Base-by-base conservation (phyloP, 2,113 vertebrate genomes). In the Baryphthengus martii region DNA sequence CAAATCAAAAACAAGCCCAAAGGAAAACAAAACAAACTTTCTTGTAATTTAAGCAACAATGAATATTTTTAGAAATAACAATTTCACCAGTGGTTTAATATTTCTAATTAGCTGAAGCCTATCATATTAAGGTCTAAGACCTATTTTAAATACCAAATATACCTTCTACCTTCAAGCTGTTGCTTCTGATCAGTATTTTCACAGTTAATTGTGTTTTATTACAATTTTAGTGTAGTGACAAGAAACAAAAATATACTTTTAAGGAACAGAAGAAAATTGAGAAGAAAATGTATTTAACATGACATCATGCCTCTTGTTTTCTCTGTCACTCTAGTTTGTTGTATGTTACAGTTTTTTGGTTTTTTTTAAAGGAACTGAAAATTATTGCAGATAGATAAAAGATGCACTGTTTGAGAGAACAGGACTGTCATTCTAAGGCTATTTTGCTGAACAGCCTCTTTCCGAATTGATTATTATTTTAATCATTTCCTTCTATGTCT, bases 41-140 rank as follows among this genome's bases (percentile, higher is more conserved):
- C 10, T 42, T 91, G 45, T 33, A 89, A 92, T 85, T 89, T 95
- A 39, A 67, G 55, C 78, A 40, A 29, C 80, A 89, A 45, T 75
- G 31, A 26, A 65, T 88, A 33, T 16, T 95, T 86, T 71, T 93
- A 53, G 82, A 95, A 94, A 79, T 47, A 87, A 94, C 28, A 84
- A 78, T 44, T 92, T 75, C 59, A 78, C 29, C 31, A 88, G 37
- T 65, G 94, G 24, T 50, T 93, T 94, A 97, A 83, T 95, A 68
- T 80, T 52, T 85, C 29, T 96, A 80, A 97, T 94, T 95, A 72
- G 90, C 96, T 94, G 72, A 25, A 94, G 95, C 85, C 78, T 86
- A 95, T 92, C 63, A 91, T 44, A 37, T 47, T 93, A 93, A 15
- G 85, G 66, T n/a, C 49, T 79, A 63, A 94, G 50, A 49, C 56